These are phyloP conservation scores for Plagodis dolabraria DNA, from an alignment of 2,888 invertebrate genomes.

Conservation along the genomic window DNA sequence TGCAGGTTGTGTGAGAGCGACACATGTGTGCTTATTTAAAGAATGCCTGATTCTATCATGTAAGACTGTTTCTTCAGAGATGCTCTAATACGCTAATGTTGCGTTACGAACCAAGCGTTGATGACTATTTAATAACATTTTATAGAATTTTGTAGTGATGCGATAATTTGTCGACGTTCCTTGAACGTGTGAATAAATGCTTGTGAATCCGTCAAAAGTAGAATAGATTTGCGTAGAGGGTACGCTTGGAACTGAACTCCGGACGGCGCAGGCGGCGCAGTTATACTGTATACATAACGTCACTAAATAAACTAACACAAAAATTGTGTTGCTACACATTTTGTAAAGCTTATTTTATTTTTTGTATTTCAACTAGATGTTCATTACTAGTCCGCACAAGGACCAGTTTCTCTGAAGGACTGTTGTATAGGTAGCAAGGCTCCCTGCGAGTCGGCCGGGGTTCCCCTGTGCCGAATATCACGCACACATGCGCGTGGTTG, in stretches of 20 bases:
- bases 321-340: slow-evolving; percentile 40
- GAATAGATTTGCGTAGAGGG: neutral
- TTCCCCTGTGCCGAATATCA: slow-evolving; percentile 52
- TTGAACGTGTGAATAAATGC: neutral
- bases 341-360: slow-evolving; percentile 50
- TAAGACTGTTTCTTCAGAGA: too few relatives aligned
- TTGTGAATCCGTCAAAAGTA: slow-evolving; percentile 9
- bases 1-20: slow-evolving; percentile 4
- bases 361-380: slow-evolving; percentile 43
- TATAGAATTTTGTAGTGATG: slow-evolving; percentile 4
- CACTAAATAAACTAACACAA: slow-evolving; percentile 1
- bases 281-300: neutral
- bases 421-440: too few relatives aligned
- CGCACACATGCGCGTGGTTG: slow-evolving; percentile 50
- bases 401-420: too few relatives aligned
- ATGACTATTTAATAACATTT: slow-evolving; percentile 6
- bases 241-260: neutral
- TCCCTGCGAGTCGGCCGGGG: slow-evolving; percentile 40
- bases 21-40: slow-evolving; percentile 1
- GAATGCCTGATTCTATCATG: neutral
- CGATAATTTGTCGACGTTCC: slow-evolving; percentile 3
- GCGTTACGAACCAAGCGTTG: slow-evolving; percentile 1
- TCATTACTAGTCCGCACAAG: slow-evolving; percentile 49
- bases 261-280: neutral
- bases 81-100: neutral